Base-by-base conservation (phyloP, 1,140 invertebrate species). In the Littorina saxatilis region DNA sequence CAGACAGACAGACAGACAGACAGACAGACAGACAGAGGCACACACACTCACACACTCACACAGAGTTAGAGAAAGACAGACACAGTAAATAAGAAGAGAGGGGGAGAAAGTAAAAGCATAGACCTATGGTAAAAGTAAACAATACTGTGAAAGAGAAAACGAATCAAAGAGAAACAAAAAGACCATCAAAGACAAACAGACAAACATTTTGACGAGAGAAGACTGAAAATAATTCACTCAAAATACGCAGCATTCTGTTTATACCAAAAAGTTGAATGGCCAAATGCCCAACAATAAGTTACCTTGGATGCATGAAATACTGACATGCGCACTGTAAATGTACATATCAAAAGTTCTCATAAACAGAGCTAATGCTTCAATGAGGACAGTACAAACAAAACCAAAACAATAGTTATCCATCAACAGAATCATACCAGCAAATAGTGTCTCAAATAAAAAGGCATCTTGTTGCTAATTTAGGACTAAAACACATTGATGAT, bases 251-350 rank as follows among this genome's bases (percentile, higher is more conserved):
- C 13, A 7, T 20, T 63, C 61, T 63, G 61, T 63, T 27, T 63
- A 63, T 29, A 63, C 23, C 39, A 70, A 9, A 72, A 72, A 1
- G 1, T 72, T 39, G 39, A 72, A 72, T 72, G 35, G 35, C 68
- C 68, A 72, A 39, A 39, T 20, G 20, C 17, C 37, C 68, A 72
- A 72, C 68, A 72, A 72, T 72, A 72, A 72, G 27, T 72, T 72
- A 72, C 35, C 61, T 63, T 39, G n/a, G 63, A 72, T 40, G 68
- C 32, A 37, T 72, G 68, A 72, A 72, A 40, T 72, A 43, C 15
- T 72, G 68, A 72, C 68, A 72, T 23, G 40, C 37, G 20, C 32
- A 72, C 29, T 32, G 61, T 63, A 63, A 63, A 63, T 63, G 61
- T 63, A 63, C 61, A 63, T 23, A 32, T 63, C 27, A 63, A 63